Evolutionary conservation across 2,113 vertebrate genomes (phyloP).

Genomic region (Barbus barbus): DNA sequence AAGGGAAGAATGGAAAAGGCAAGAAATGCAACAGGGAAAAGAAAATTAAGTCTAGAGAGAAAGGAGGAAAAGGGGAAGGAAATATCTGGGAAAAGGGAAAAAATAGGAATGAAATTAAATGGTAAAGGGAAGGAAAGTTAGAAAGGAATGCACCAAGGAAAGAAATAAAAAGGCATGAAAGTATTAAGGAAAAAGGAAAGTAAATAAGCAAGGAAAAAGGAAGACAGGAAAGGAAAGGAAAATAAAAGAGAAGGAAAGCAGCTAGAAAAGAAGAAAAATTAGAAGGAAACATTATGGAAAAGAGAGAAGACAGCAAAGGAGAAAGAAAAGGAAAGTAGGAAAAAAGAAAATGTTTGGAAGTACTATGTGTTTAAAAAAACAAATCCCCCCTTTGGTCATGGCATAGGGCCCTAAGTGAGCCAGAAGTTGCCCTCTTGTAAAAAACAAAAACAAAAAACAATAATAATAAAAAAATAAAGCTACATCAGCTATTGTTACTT

Average conservation of each 20-base stretch:
- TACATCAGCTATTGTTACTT: neutral
- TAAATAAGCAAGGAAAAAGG: no score
- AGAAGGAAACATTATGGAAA: no score
- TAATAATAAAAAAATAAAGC: no score
- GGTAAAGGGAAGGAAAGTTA: neutral
- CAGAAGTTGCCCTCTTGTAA: neutral
- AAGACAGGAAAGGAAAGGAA: no score
- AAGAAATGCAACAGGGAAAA: no score
- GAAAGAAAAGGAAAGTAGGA: no score
- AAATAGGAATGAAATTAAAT: neutral
- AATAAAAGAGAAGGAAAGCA: neutral
- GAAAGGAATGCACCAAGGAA: no score
- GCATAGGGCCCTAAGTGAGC: neutral
- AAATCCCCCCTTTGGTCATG: neutral
- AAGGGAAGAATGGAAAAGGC: neutral
- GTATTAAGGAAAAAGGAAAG: no score
- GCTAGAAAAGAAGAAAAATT: neutral
- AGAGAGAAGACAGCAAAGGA: no score
- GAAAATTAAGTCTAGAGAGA: no score
- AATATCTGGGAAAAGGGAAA: no score
- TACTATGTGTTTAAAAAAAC: neutral
- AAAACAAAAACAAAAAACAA: neutral
- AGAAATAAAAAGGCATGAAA: no score
- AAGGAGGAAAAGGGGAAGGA: neutral
- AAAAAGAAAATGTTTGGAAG: neutral